Conservation (phyloP, 2,113 vertebrate genomes). For the Oreochromis spilurus region DNA sequence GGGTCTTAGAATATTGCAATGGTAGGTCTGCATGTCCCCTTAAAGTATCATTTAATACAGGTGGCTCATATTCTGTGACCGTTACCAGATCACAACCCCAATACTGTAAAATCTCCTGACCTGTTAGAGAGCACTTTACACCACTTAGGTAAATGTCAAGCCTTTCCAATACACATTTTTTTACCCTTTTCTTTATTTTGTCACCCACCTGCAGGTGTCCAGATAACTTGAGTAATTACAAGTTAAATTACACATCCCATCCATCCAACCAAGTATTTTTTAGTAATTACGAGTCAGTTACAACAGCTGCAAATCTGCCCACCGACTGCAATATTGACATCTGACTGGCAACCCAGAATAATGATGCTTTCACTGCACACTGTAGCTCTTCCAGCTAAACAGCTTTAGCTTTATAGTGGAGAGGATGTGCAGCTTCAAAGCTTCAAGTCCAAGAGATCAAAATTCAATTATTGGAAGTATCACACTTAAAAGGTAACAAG, state of each 20-base stretch:
- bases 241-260: not conserved
- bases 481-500: not conserved
- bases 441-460: not conserved
- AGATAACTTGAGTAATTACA: not conserved
- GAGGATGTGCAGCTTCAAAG: not conserved
- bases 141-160: not conserved
- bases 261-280: not conserved
- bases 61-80: not conserved
- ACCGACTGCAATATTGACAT: not conserved
- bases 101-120: not conserved
- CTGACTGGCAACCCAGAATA: not conserved
- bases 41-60: not conserved
- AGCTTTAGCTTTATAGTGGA: not conserved
- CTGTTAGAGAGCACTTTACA: not conserved
- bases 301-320: not conserved
- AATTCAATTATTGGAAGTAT: not conserved
- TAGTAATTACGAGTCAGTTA: not conserved
- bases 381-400: not conserved
- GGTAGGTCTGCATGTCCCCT: not conserved
- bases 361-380: not conserved
- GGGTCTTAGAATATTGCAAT: not conserved
- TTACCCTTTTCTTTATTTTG: not conserved
- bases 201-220: not conserved
- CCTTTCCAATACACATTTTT: rapidly evolving
- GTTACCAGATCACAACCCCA: not conserved